Percentiles rank a stretch among this genome's conserved stretches.
Evolutionary conservation across 2,888 invertebrate species (phyloP).

Genomic region (Bugula neritina): DNA sequence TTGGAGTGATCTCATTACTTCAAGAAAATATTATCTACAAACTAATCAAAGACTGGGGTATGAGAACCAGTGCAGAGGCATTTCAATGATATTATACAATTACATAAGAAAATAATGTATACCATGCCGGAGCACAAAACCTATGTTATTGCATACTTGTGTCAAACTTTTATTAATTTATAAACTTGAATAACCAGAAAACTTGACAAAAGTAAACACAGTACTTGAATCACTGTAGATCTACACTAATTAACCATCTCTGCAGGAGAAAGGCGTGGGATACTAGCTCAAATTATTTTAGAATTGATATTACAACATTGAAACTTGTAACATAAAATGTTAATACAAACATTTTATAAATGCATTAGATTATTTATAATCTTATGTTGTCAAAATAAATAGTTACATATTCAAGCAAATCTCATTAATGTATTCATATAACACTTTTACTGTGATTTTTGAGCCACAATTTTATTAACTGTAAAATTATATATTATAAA

Average conservation of each 20-base stretch:
- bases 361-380: too few relatives aligned
- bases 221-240: not conserved
- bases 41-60: not conserved
- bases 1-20: conserved; percentile 21
- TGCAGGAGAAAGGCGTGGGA: not conserved
- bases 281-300: too few relatives aligned
- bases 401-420: too few relatives aligned
- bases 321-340: too few relatives aligned
- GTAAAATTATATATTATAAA: too few relatives aligned
- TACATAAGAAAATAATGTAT: not conserved
- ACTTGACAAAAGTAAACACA: not conserved
- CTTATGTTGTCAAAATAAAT: too few relatives aligned
- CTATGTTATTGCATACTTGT: not conserved
- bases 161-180: not conserved
- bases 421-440: too few relatives aligned
- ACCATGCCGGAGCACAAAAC: not conserved
- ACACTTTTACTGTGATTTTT: too few relatives aligned
- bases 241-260: not conserved
- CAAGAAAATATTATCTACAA: not conserved
- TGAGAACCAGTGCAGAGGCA: not conserved
- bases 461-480: too few relatives aligned
- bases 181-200: not conserved
- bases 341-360: too few relatives aligned
- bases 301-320: too few relatives aligned
- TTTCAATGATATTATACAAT: not conserved